These are phyloP conservation scores for Noctua janthina DNA, from an alignment of 2,888 invertebrate genomes.

Conservation along the genomic window DNA sequence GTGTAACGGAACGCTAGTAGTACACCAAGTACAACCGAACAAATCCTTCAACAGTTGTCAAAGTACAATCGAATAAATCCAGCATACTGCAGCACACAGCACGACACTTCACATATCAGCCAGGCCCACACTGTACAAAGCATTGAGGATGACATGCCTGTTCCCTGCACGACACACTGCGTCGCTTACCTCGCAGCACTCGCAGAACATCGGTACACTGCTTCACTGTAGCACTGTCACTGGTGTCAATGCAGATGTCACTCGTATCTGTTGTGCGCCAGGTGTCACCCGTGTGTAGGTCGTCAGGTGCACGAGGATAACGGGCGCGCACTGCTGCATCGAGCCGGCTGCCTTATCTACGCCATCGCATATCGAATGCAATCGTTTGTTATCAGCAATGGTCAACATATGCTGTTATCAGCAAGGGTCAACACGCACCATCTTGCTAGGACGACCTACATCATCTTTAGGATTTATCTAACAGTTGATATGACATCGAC, in stretches of 20 bases:
- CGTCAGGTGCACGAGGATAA: constrained; percentile 9
- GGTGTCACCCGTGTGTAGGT: too few relatives aligned
- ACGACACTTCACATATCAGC: neutral
- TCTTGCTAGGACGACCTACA: neutral
- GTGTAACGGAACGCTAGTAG: neutral
- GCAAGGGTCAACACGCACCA: neutral
- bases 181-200: constrained; percentile 32
- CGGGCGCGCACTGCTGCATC: constrained; percentile 22
- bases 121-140: neutral
- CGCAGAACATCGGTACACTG: constrained; percentile 6
- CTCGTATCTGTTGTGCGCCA: neutral
- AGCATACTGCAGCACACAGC: neutral
- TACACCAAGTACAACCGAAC: neutral
- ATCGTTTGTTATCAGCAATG: constrained; percentile 17
- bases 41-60: too few relatives aligned
- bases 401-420: neutral
- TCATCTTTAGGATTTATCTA: too few relatives aligned
- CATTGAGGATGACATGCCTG: neutral
- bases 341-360: constrained; percentile 35
- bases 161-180: neutral
- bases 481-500: too few relatives aligned
- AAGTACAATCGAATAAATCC: too few relatives aligned
- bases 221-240: neutral
- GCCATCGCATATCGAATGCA: constrained; percentile 38
- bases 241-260: neutral